phyloP scores from a whole-genome alignment of 2,888 invertebrate genomes.

The Bugulina stolonifera region DNA sequence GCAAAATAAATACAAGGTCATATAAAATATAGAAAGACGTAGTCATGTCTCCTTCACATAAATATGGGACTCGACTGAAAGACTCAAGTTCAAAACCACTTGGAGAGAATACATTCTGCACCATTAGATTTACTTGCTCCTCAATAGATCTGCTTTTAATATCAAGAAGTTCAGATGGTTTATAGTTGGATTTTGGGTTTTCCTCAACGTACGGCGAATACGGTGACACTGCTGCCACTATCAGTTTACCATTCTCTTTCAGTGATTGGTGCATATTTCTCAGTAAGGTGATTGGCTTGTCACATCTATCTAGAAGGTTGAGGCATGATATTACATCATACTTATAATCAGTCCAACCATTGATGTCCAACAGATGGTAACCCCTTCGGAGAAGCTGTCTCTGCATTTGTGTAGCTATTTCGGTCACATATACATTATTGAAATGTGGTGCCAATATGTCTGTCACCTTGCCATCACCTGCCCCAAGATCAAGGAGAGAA shows the following conservation, averaged over 20 bases:
- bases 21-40: slow-evolving; percentile 75
- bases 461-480: slow-evolving; percentile 92
- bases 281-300: slow-evolving; percentile 73
- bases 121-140: slow-evolving; percentile 70
- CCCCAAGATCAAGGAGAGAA: slow-evolving; percentile 71
- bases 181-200: slow-evolving; percentile 57
- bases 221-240: slow-evolving; percentile 88
- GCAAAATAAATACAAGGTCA: slow-evolving; percentile 74
- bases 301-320: slow-evolving; percentile 89
- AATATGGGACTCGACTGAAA: slow-evolving; percentile 87
- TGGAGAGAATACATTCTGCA: slow-evolving; percentile 61
- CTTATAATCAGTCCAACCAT: slow-evolving; percentile 60
- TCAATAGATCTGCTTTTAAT: slow-evolving; percentile 53
- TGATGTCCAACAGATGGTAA: slow-evolving; percentile 69
- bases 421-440: slow-evolving; percentile 74
- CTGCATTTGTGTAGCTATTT: slow-evolving; percentile 83
- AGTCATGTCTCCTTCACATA: slow-evolving; percentile 91
- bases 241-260: slow-evolving; percentile 66
- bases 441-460: slow-evolving; percentile 70
- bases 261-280: slow-evolving; percentile 68
- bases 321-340: slow-evolving; percentile 81
- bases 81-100: slow-evolving; percentile 69
- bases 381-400: slow-evolving; percentile 69
- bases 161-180: slow-evolving; percentile 47
- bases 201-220: slow-evolving; percentile 87